phyloP scores from a whole-genome alignment of 2,113 vertebrate species.

The Hyla sarda region DNA sequence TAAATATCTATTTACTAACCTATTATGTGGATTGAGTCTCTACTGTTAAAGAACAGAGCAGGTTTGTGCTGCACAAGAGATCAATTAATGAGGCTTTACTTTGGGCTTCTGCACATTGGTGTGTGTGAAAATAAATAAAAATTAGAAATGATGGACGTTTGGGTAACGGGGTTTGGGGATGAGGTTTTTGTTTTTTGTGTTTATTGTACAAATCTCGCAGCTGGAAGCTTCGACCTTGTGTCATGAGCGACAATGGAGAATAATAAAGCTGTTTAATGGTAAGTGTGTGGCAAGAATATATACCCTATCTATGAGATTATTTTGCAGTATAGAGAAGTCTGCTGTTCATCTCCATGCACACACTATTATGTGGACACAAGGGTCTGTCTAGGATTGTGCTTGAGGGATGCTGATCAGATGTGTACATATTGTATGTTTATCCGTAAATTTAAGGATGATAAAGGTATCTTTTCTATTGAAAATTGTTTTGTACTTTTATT shows the following conservation, averaged over 20 bases:
- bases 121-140: neutral
- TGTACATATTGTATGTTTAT: conserved; percentile 37
- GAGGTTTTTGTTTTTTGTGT: neutral
- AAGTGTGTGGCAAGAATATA: neutral
- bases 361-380: neutral
- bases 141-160: neutral
- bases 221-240: neutral
- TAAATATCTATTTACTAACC: conserved; percentile 3
- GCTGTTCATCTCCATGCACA: neutral
- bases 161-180: neutral
- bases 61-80: conserved; percentile 51
- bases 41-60: conserved; percentile 52
- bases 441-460: conserved; percentile 24
- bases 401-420: neutral
- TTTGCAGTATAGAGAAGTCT: neutral
- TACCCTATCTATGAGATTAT: neutral
- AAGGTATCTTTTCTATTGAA: conserved; percentile 44
- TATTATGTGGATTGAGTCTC: conserved; percentile 30
- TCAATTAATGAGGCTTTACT: conserved; percentile 54
- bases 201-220: neutral
- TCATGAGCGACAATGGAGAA: neutral
- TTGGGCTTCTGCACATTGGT: conserved; percentile 47
- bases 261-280: conserved; percentile 4
- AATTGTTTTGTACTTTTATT: neutral
- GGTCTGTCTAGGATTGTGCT: neutral